Percentiles rank a stretch among this genome's conserved stretches.
Conservation (phyloP, 2,888 invertebrate species). For the Nomada ruficornis region DNA sequence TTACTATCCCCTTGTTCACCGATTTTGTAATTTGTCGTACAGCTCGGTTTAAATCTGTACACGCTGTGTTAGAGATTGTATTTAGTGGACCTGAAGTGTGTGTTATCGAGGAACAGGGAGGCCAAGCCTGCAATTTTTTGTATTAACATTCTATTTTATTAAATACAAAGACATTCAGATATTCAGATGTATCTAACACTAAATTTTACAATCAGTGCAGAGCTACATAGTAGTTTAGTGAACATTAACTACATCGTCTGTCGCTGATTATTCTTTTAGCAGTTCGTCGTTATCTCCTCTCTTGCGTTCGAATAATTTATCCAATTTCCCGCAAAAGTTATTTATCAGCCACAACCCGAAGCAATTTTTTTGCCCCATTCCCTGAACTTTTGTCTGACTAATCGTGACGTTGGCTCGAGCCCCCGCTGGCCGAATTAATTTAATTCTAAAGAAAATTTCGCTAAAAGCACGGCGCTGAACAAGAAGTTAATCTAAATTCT, state of each 20-base stretch:
- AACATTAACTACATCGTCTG: too few relatives aligned
- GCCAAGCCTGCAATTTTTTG: too few relatives aligned
- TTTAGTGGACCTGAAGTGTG: too few relatives aligned
- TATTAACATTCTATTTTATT: too few relatives aligned
- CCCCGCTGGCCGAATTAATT: slow-evolving; percentile 13
- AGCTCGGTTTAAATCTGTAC: too few relatives aligned
- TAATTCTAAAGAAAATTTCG: slow-evolving; percentile 24
- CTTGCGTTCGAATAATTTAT: not conserved
- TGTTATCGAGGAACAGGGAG: too few relatives aligned
- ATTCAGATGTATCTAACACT: not conserved
- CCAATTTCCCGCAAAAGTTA: slow-evolving; percentile 16
- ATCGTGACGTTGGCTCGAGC: not conserved
- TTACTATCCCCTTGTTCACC: too few relatives aligned
- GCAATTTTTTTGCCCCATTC: not conserved
- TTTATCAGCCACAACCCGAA: slow-evolving; percentile 12
- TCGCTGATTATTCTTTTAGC: not conserved
- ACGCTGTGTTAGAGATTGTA: too few relatives aligned
- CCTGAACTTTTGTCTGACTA: not conserved
- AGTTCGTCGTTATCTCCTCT: not conserved
- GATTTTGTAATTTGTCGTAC: too few relatives aligned
- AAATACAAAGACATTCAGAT: too few relatives aligned
- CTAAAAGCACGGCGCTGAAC: not conserved
- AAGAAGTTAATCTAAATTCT: slow-evolving; percentile 18
- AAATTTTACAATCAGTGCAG: not conserved
- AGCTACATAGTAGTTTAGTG: too few relatives aligned